Conservation (phyloP, 2,113 vertebrate genomes). For the Lucifuga dentata region DNA sequence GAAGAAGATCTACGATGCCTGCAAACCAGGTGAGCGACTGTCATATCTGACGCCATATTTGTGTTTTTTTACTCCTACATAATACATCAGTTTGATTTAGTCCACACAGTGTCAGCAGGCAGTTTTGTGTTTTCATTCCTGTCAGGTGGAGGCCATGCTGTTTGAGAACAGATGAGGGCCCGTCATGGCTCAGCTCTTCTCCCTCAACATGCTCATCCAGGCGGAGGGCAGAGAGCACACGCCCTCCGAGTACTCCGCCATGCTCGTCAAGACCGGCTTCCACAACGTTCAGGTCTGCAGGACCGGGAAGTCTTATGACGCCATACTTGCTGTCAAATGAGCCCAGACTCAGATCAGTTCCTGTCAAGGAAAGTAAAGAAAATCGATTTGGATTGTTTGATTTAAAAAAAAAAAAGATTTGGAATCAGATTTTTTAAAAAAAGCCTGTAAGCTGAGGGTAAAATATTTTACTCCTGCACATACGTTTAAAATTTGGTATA, state of each 20-base stretch:
- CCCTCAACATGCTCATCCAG: conserved; percentile 85
- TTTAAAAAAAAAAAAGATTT: no score
- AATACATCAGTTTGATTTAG: no score
- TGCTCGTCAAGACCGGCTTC: conserved; percentile 76
- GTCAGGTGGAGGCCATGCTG: conserved; percentile 79
- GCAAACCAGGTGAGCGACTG: conserved; percentile 69
- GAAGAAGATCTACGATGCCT: conserved; percentile 70
- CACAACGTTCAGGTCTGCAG: conserved; percentile 73
- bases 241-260: conserved; percentile 69
- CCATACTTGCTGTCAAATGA: conserved; percentile 81
- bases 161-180: conserved; percentile 80
- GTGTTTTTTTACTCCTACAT: background rate
- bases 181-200: conserved; percentile 78
- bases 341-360: background rate
- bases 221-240: conserved; percentile 76
- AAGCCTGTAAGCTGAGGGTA: no score
- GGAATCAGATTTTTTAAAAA: no score
- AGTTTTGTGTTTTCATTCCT: no score
- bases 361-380: background rate
- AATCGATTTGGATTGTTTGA: background rate
- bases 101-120: no score
- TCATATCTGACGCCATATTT: background rate
- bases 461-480: no score
- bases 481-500: no score
- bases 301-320: conserved; percentile 82